Evolutionary conservation across 2,113 vertebrate genomes (phyloP), one percentile per base, ranked within the genome.

Genomic region (Malurus cyaneus): DNA sequence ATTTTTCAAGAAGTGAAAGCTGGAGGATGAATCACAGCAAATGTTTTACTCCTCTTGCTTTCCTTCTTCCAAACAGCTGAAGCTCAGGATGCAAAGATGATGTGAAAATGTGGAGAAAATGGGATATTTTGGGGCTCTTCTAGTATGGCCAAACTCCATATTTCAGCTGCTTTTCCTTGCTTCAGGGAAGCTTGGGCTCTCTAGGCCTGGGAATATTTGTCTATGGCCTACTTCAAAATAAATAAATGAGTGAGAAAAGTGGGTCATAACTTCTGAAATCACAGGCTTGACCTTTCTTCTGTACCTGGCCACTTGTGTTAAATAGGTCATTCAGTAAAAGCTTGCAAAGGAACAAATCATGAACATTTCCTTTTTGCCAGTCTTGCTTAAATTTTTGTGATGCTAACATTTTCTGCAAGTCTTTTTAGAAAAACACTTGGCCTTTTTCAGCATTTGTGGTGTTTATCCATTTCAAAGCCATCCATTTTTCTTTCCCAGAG

Each of bases 131-230:
- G 41, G 71, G 73, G 5, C 41, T 73, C 3, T 29, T 52, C 29
- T 66, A 1, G 2, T 5, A 11, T 39, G 54, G 66, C 41, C 53
- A 50, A 69, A 44, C 29, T 0, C 1, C 32, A 2, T 34, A 23
- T 92, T 95, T 83, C 50, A 90, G 71, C 26, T 67, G 47, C 39
- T 61, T 86, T 69, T 86, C 31, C 42, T 65, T 80, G 25, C 42
- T 83, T 80, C 25, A 12, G 47, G 64, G 50, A 73, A 73, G 69
- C 42, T 62, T 29, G 52, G 78, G 28, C 71, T 86, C 39, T 86
- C 41, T 14, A 1, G 70, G 72, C 80, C 47, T 93, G 78, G 66
- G 50, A 92, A 61, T 88, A 25, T 84, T 88, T 86, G n/a, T 73
- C 36, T 62, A 0, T 34, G 47, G 44, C 24, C 34, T 71, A 13